Evolutionary conservation across 2,113 vertebrate genomes (phyloP).

Genomic region (Calidris pugnax): DNA sequence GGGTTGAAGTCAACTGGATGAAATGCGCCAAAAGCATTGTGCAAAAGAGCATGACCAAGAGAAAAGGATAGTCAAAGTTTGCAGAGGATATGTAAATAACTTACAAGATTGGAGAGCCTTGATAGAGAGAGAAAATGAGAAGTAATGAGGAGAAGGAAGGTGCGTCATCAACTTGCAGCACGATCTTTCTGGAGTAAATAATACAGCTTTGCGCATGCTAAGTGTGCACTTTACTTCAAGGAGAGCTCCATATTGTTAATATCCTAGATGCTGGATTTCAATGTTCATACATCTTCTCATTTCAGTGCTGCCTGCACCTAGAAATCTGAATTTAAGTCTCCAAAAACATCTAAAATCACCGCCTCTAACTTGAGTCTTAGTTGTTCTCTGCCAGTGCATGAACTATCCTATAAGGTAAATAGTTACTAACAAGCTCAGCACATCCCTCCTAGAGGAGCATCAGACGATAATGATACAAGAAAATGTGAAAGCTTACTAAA

Average conservation of each 20-base stretch:
- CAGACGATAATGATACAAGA: background rate
- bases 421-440: background rate
- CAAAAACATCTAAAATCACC: background rate
- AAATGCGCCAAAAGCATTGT: background rate
- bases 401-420: background rate
- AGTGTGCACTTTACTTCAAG: background rate
- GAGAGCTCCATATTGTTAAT: background rate
- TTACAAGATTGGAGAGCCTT: background rate
- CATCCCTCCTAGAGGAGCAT: background rate
- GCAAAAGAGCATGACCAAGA: background rate
- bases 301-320: background rate
- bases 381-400: background rate
- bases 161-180: background rate
- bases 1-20: background rate
- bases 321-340: background rate
- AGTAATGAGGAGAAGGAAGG: constrained; percentile 4
- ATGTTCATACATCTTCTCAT: background rate
- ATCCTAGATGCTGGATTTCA: background rate
- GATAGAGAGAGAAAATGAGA: constrained; percentile 2
- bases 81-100: background rate
- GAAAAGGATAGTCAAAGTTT: background rate
- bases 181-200: background rate
- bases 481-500: background rate
- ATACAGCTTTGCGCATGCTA: background rate
- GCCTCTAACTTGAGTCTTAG: background rate